A percentile compares a stretch with the other conserved stretches of the same genome.
These are phyloP conservation scores for Porites evermanni DNA, from an alignment of 92 coral and sea anemone genomes.

Conservation along the genomic window DNA sequence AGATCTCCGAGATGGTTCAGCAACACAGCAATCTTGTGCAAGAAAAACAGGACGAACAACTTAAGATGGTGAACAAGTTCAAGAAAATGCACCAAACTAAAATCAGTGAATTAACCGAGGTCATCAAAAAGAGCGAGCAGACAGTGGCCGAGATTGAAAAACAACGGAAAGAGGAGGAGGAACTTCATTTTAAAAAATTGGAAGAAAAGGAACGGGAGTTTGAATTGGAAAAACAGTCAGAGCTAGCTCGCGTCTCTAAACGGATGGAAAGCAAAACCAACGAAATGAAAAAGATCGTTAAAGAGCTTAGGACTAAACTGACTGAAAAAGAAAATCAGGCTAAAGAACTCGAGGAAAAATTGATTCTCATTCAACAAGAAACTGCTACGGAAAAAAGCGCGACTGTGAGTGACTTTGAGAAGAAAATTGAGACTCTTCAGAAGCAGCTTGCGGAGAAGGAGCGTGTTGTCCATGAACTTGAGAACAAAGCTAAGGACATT, in stretches of 20 bases:
- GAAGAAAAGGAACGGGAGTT: constrained; percentile 78
- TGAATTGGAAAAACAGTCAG: constrained; percentile 90
- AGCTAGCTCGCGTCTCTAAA: constrained; percentile 89
- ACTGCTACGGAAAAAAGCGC: constrained; percentile 70
- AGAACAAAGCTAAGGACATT: constrained; percentile 43
- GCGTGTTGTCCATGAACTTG: constrained; percentile 52
- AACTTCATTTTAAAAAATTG: constrained; percentile 65
- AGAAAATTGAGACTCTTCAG: constrained; percentile 67
- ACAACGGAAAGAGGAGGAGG: constrained; percentile 67
- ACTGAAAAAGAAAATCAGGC: constrained; percentile 86
- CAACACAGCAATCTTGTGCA: constrained; percentile 83
- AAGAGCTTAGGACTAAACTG: constrained; percentile 87
- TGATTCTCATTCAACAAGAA: constrained; percentile 60
- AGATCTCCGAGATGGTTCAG: constrained; percentile 82
- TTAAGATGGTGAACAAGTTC: constrained; percentile 64
- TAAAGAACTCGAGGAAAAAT: constrained; percentile 77
- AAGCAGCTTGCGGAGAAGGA: constrained; percentile 71
- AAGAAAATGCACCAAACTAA: constrained; percentile 83
- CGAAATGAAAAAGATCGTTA: constrained; percentile 97
- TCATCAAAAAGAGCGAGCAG: constrained; percentile 73
- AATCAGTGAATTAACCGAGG: constrained; percentile 74
- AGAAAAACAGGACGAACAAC: constrained; percentile 94
- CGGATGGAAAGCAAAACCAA: constrained; percentile 89
- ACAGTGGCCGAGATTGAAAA: constrained; percentile 80
- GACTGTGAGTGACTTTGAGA: constrained; percentile 56